Percentiles rank a stretch among this genome's conserved stretches.
Conservation (phyloP, 2,113 vertebrate genomes). For the Sapayoa aenigma region DNA sequence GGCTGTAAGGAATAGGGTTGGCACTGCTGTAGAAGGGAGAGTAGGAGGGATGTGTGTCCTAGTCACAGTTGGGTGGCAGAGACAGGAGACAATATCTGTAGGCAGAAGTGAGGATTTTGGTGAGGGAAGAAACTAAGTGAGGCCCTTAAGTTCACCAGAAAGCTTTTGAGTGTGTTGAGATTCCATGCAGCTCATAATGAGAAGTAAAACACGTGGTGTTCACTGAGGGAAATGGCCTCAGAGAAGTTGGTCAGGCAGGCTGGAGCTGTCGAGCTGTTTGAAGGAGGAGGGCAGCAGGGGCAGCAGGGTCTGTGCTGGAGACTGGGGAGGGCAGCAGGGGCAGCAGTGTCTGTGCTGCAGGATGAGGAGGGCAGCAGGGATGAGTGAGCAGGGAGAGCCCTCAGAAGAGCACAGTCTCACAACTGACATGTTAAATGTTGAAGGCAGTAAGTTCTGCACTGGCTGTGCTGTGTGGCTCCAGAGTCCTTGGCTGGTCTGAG, state of each 20-base stretch:
- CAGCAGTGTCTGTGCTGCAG: too few species aligned
- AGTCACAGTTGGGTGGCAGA: background rate
- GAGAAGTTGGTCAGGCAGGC: background rate
- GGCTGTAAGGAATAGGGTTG: background rate
- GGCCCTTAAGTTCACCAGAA: background rate
- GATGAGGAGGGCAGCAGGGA: background rate
- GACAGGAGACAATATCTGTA: background rate
- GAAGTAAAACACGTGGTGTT: background rate
- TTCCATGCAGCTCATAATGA: background rate
- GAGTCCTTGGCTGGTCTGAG: background rate
- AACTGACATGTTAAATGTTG: background rate
- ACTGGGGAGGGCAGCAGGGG: background rate
- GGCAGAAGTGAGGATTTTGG: background rate
- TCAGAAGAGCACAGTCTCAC: background rate
- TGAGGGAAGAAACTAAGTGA: background rate
- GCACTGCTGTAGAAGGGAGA: background rate
- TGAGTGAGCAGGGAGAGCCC: background rate
- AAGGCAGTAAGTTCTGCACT: background rate
- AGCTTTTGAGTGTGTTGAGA: background rate
- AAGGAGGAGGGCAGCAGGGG: background rate
- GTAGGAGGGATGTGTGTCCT: accelerated
- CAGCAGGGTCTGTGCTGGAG: background rate
- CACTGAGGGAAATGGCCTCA: background rate
- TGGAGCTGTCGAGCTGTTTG: background rate
- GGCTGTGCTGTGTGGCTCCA: background rate